These are phyloP conservation scores for Myocastor coypus DNA, from an alignment of 2,113 vertebrate species.

Conservation along the genomic window DNA sequence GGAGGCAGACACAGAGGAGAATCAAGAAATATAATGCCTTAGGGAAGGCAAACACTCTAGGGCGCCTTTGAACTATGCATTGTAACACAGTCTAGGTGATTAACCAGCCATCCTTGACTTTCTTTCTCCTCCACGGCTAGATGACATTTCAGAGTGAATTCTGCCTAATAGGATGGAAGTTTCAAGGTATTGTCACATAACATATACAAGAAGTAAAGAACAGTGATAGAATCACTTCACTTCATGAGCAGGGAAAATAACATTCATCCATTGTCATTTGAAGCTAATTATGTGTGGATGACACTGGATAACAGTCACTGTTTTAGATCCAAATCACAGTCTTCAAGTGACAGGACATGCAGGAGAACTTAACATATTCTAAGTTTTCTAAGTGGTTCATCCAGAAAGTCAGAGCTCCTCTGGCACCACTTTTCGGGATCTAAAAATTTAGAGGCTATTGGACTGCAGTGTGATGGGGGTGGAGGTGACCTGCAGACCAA, in stretches of 20 bases:
- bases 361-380: conserved; percentile 15
- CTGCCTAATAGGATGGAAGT: background rate
- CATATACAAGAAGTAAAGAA: conserved; percentile 23
- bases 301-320: conserved; percentile 71
- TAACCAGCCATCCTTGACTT: background rate
- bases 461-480: background rate
- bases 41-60: background rate
- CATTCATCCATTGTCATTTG: conserved; percentile 73
- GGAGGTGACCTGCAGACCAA: background rate
- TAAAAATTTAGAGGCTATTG: background rate
- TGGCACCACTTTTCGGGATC: background rate
- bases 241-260: conserved; percentile 60
- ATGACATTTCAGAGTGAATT: conserved; percentile 41
- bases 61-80: background rate
- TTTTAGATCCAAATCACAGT: conserved; percentile 71
- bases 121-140: background rate
- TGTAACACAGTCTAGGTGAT: background rate
- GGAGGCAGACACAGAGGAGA: background rate
- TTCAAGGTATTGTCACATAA: conserved; percentile 55
- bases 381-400: conserved; percentile 47
- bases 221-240: conserved; percentile 65
- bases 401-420: background rate
- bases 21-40: background rate
- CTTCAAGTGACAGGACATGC: conserved; percentile 49
- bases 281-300: conserved; percentile 70